These are phyloP conservation scores for Cheilosia impressa DNA, from an alignment of 2,888 invertebrate species.

Conservation along the genomic window DNA sequence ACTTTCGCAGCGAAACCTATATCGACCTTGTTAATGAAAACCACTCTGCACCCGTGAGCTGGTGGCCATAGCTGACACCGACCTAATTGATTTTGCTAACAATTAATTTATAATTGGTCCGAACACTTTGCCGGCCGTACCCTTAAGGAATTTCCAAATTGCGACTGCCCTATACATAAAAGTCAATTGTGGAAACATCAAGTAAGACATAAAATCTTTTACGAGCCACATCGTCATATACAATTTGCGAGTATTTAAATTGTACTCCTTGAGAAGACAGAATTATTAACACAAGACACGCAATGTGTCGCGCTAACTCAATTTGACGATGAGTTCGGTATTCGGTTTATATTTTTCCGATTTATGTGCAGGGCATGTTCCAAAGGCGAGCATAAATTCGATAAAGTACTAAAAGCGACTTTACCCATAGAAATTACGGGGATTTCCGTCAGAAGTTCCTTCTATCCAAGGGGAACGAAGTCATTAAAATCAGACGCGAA, in stretches of 20 bases:
- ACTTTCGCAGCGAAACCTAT: background rate
- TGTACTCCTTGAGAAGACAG: background rate
- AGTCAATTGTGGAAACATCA: conserved; percentile 21
- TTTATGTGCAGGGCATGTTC: no score
- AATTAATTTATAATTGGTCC: conserved; percentile 23
- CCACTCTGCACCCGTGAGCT: background rate
- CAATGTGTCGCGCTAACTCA: conserved; percentile 6
- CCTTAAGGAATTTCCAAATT: conserved; percentile 11
- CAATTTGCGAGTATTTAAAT: background rate
- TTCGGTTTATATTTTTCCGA: background rate
- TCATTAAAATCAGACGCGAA: conserved; percentile 17
- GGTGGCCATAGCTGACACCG: background rate
- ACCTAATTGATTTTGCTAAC: conserved; percentile 13
- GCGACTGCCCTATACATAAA: background rate
- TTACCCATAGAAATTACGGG: background rate
- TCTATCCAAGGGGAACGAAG: background rate
- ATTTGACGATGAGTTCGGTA: conserved; percentile 1
- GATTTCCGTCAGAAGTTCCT: background rate
- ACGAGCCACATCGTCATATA: background rate
- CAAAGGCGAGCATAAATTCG: background rate
- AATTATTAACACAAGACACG: conserved; percentile 28
- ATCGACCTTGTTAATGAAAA: background rate
- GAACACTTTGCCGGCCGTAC: conserved; percentile 8
- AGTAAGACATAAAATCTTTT: conserved; percentile 2
- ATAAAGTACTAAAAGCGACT: background rate